phyloP scores from a whole-genome alignment of 2,113 vertebrate species.

The Lophura nycthemera region DNA sequence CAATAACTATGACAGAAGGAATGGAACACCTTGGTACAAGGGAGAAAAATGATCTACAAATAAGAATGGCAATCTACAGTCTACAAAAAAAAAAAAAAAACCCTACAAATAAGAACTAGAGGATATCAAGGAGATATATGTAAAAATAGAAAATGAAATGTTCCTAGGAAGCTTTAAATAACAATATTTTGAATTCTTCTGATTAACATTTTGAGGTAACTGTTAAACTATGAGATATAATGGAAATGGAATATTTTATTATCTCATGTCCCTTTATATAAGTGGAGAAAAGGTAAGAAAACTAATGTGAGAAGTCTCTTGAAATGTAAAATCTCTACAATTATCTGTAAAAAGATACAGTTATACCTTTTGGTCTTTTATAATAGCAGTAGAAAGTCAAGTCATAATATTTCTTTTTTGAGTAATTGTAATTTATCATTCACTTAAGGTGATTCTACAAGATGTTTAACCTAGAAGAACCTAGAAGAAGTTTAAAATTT shows the following conservation, averaged over 20 bases:
- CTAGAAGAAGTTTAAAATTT: background rate
- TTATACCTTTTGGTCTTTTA: background rate
- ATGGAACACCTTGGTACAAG: fast-evolving
- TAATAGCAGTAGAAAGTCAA: background rate
- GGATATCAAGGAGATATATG: background rate
- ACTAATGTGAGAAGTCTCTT: background rate
- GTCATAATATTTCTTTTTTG: background rate
- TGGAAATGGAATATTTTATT: background rate
- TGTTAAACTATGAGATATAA: background rate
- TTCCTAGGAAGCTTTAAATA: background rate
- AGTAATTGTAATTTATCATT: background rate
- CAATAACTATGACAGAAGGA: background rate
- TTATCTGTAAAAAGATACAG: background rate
- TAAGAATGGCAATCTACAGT: background rate
- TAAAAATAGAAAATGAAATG: background rate
- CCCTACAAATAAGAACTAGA: background rate
- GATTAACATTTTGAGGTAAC: background rate
- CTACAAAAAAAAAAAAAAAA: too few relatives aligned
- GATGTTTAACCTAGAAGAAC: background rate
- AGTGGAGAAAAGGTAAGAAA: background rate
- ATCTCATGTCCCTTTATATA: background rate
- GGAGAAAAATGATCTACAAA: background rate
- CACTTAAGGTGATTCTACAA: background rate
- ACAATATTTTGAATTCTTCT: background rate
- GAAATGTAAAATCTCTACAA: background rate